Conservation (phyloP, 1,140 invertebrate species). For the Papilio xuthus region DNA sequence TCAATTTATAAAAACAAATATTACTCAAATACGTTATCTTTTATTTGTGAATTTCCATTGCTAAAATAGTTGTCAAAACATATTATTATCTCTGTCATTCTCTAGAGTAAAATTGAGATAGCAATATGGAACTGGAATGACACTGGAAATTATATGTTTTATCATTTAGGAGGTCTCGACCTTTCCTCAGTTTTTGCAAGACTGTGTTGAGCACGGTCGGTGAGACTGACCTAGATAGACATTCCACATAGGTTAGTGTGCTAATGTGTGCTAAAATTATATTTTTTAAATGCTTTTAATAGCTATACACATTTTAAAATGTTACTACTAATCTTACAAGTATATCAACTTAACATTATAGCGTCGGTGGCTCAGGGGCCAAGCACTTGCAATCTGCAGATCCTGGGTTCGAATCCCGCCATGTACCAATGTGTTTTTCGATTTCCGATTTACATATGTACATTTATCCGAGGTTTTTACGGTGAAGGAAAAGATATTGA, state of each 20-base stretch:
- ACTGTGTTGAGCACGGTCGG: background rate
- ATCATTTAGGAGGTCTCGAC: background rate
- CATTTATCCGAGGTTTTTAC: too few relatives aligned
- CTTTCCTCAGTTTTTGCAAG: background rate
- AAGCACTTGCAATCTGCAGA: too few relatives aligned
- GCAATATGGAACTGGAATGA: background rate
- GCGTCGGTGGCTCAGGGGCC: too few relatives aligned
- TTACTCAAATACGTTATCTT: background rate
- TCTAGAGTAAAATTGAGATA: background rate
- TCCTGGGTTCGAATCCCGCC: too few relatives aligned
- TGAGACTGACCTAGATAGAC: conserved; percentile 4
- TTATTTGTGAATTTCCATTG: background rate
- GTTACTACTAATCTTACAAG: too few relatives aligned
- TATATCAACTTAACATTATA: too few relatives aligned
- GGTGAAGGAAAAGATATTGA: too few relatives aligned
- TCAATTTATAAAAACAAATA: background rate
- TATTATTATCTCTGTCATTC: background rate
- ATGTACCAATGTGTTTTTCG: too few relatives aligned
- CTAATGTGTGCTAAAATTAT: background rate
- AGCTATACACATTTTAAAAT: background rate
- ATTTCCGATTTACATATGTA: too few relatives aligned
- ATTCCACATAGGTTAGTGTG: background rate
- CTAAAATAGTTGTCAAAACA: background rate
- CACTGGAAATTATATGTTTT: background rate
- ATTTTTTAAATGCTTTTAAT: background rate